These are phyloP conservation scores for Eupeodes corollae DNA, from an alignment of 1,140 invertebrate species.

Conservation along the genomic window DNA sequence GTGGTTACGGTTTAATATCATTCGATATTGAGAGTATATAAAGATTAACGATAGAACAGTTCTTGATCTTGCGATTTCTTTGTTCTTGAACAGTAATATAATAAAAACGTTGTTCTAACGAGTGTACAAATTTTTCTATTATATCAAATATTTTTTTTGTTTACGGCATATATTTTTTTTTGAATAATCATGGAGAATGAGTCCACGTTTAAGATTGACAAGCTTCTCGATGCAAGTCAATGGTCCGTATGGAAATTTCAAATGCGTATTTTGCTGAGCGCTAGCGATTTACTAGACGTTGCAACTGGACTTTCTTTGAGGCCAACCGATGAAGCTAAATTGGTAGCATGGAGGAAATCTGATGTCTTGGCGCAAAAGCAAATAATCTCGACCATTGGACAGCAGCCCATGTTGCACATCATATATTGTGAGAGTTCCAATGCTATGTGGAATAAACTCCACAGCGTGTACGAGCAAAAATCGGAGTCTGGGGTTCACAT, in stretches of 20 bases:
- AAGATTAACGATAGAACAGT: no score
- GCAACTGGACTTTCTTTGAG: background rate
- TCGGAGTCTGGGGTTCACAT: slow-evolving; percentile 27
- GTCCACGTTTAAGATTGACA: slow-evolving; percentile 2
- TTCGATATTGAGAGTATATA: no score
- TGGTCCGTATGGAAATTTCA: slow-evolving; percentile 19
- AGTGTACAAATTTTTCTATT: no score
- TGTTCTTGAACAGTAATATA: no score
- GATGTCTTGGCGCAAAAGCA: slow-evolving; percentile 16
- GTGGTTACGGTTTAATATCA: no score
- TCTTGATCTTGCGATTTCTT: no score
- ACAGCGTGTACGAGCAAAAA: slow-evolving; percentile 31
- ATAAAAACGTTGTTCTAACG: no score
- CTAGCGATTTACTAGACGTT: slow-evolving; percentile 7
- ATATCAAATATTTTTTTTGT: no score
- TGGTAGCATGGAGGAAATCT: slow-evolving; percentile 6
- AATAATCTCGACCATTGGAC: slow-evolving; percentile 16
- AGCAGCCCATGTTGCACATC: slow-evolving; percentile 22
- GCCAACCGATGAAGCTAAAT: background rate
- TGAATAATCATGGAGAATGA: no score
- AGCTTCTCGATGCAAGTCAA: slow-evolving; percentile 8
- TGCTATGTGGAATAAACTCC: slow-evolving; percentile 32
- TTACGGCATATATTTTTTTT: no score
- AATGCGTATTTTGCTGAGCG: slow-evolving; percentile 8
- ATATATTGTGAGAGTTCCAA: slow-evolving; percentile 22